A percentile compares a stretch with the other conserved stretches of the same genome.
These are phyloP conservation scores for Ceyx melanurus DNA, from an alignment of 2,113 vertebrate genomes.

Conservation along the genomic window DNA sequence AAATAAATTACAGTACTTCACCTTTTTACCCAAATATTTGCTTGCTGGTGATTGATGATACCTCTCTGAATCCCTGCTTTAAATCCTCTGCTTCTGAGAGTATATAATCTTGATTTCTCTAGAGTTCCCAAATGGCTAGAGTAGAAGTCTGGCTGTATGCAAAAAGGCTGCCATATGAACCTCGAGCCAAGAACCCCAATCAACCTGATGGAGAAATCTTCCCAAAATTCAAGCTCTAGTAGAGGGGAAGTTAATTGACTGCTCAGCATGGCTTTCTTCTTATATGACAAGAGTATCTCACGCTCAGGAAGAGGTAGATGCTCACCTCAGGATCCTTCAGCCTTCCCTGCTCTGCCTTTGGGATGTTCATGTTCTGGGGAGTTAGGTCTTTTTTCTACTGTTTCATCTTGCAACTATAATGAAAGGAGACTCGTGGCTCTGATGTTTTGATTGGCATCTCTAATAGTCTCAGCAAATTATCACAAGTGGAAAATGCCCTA, in stretches of 20 bases:
- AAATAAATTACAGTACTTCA: constrained; percentile 13
- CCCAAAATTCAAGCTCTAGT: not conserved
- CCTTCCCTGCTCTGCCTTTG: not conserved
- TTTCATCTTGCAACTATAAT: not conserved
- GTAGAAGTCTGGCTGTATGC: not conserved
- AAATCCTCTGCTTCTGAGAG: not conserved
- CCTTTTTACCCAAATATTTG: constrained; percentile 33
- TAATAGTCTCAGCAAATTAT: not conserved
- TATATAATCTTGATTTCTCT: not conserved
- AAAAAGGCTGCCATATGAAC: not conserved
- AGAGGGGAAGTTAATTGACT: not conserved
- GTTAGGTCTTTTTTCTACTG: not conserved
- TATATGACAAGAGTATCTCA: not conserved
- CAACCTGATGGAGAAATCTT: not conserved
- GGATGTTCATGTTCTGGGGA: not conserved
- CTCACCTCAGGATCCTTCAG: not conserved
- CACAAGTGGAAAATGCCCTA: not conserved
- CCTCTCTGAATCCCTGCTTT: not conserved
- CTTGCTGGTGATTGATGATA: not conserved
- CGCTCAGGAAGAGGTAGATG: not conserved
- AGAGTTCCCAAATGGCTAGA: not conserved
- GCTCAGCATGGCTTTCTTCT: not conserved
- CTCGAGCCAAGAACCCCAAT: not conserved
- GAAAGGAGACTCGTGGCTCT: not conserved
- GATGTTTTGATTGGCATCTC: not conserved